These are phyloP conservation scores for Globicephala melas DNA, from an alignment of 2,113 vertebrate genomes.

Conservation along the genomic window DNA sequence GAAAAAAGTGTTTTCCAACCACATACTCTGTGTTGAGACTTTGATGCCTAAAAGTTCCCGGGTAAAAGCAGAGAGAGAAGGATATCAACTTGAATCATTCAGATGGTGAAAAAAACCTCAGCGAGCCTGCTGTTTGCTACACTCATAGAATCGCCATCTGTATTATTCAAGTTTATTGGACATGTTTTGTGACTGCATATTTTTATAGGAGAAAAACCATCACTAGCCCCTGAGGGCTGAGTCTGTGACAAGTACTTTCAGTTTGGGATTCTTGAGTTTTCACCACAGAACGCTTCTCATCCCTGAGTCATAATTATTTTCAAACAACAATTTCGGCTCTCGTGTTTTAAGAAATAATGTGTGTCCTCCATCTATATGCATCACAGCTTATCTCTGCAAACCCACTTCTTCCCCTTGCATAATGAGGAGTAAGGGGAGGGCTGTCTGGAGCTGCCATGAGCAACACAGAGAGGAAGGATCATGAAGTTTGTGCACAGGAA, in stretches of 20 bases:
- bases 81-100: not conserved
- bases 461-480: not conserved
- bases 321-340: not conserved
- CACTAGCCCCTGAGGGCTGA: not conserved
- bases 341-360: not conserved
- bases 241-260: not conserved
- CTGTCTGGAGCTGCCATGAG: not conserved
- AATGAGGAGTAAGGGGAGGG: rapidly evolving
- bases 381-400: not conserved
- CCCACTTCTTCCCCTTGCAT: not conserved
- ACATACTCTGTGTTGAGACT: not conserved
- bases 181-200: not conserved
- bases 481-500: not conserved
- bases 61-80: not conserved
- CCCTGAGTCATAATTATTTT: not conserved
- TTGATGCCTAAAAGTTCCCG: not conserved
- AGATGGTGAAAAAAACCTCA: too few species aligned
- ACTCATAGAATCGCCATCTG: too few species aligned
- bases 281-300: not conserved
- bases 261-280: not conserved
- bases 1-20: not conserved
- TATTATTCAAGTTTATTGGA: not conserved
- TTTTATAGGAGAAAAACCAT: not conserved
- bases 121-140: too few species aligned
- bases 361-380: not conserved